Conservation (phyloP, 53 echinoderm and acorn worm genomes). For the Patiria pectinifera region DNA sequence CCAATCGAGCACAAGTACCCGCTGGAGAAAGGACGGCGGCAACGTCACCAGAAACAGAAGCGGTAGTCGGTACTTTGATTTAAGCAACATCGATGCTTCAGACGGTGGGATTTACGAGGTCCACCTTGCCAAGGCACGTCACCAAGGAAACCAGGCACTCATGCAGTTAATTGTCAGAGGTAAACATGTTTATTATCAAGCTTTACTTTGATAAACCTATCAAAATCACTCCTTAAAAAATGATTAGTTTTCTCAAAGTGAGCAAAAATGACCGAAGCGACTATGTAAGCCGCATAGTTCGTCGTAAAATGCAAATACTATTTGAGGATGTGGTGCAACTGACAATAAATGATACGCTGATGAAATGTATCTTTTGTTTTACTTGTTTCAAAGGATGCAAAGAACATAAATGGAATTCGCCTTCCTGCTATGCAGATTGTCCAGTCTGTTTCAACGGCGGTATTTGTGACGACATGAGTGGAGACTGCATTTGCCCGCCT, state of each 20-base stretch:
- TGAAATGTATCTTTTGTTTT: not conserved
- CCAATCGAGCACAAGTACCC: too few relatives aligned
- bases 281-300: too few relatives aligned
- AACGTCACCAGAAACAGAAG: not conserved
- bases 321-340: too few relatives aligned
- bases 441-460: constrained; percentile 31
- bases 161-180: constrained; percentile 51
- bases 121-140: not conserved
- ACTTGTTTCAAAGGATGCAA: not conserved
- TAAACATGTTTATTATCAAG: not conserved
- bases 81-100: not conserved
- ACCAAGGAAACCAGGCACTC: not conserved
- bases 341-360: too few relatives aligned
- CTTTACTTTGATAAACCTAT: too few relatives aligned
- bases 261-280: too few relatives aligned
- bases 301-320: too few relatives aligned
- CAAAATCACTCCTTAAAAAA: not conserved
- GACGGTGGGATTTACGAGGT: constrained; percentile 43
- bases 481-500: constrained; percentile 39
- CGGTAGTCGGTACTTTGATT: not conserved
- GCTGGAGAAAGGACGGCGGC: constrained; percentile 36
- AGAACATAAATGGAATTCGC: not conserved
- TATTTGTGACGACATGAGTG: not conserved
- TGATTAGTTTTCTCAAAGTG: too few relatives aligned
- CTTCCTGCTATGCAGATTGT: not conserved